Percentiles rank a stretch among this genome's conserved stretches.
These are phyloP conservation scores for Misgurnus mizolepis DNA, from an alignment of 2,113 vertebrate species.

Conservation along the genomic window DNA sequence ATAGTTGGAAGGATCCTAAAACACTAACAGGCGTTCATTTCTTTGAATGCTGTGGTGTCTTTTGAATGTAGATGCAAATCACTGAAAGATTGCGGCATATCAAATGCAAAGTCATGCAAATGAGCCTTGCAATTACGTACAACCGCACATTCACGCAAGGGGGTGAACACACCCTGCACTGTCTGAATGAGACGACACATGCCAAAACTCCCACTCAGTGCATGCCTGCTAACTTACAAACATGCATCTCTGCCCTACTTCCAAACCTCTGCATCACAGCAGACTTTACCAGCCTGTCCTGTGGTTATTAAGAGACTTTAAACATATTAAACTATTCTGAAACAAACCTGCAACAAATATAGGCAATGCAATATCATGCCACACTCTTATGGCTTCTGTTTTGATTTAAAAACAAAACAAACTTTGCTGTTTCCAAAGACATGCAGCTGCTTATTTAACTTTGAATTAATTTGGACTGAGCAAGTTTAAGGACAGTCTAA, in stretches of 20 bases:
- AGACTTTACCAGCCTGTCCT: not conserved
- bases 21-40: constrained; percentile 34
- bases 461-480: too few relatives aligned
- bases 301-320: not conserved
- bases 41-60: constrained; percentile 21
- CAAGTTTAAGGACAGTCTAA: too few relatives aligned
- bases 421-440: too few relatives aligned
- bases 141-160: constrained; percentile 17
- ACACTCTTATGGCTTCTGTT: too few relatives aligned
- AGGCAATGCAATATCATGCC: too few relatives aligned
- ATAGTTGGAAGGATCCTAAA: constrained; percentile 3
- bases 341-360: too few relatives aligned
- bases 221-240: constrained; percentile 12
- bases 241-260: not conserved
- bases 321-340: too few relatives aligned
- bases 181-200: not conserved
- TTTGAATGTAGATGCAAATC: constrained; percentile 53
- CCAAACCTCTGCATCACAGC: not conserved
- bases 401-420: too few relatives aligned
- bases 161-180: constrained; percentile 10
- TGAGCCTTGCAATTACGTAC: constrained; percentile 7
- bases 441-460: too few relatives aligned
- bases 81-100: constrained; percentile 31
- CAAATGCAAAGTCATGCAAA: constrained; percentile 50
- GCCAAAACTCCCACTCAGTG: constrained; percentile 29